These are phyloP conservation scores for Arrhamphus sclerolepis DNA, from an alignment of 2,797 vertebrate species.

Conservation along the genomic window DNA sequence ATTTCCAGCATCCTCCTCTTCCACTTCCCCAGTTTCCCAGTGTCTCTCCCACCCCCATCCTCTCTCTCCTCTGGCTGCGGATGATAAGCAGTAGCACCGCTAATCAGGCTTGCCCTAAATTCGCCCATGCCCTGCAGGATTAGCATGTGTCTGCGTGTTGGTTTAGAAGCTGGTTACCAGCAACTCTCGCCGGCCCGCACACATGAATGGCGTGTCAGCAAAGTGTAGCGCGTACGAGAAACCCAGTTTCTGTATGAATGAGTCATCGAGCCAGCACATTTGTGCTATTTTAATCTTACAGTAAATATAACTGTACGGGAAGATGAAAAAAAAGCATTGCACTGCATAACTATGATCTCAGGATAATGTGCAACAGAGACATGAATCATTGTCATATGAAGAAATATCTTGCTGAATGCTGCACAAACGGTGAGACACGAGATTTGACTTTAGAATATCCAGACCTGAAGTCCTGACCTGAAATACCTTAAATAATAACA, in stretches of 20 bases:
- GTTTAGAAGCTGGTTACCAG: slow-evolving; percentile 45
- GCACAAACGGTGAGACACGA: neutral
- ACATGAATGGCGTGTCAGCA: slow-evolving; percentile 35
- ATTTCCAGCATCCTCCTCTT: slow-evolving; percentile 39
- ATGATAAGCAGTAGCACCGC: slow-evolving; percentile 81
- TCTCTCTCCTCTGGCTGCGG: slow-evolving; percentile 62
- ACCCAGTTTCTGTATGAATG: slow-evolving; percentile 39
- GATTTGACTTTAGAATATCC: neutral
- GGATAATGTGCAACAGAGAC: slow-evolving; percentile 4
- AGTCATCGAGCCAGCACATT: slow-evolving; percentile 51
- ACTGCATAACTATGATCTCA: slow-evolving; percentile 31
- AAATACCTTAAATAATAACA: neutral
- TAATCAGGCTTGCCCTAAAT: slow-evolving; percentile 87
- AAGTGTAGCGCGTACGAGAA: slow-evolving; percentile 30
- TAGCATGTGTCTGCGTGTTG: slow-evolving; percentile 57
- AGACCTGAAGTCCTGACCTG: neutral
- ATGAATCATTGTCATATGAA: slow-evolving; percentile 19
- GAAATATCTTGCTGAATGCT: neutral
- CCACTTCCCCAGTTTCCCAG: slow-evolving; percentile 23
- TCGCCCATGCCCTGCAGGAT: slow-evolving; percentile 78
- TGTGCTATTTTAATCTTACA: slow-evolving; percentile 55
- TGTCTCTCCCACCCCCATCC: slow-evolving; percentile 22
- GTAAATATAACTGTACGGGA: slow-evolving; percentile 44
- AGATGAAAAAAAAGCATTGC: slow-evolving; percentile 13
- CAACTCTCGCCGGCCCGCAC: slow-evolving; percentile 34